These are phyloP conservation scores for Drosophila triauraria DNA, from an alignment of 1,140 invertebrate genomes.

Conservation along the genomic window DNA sequence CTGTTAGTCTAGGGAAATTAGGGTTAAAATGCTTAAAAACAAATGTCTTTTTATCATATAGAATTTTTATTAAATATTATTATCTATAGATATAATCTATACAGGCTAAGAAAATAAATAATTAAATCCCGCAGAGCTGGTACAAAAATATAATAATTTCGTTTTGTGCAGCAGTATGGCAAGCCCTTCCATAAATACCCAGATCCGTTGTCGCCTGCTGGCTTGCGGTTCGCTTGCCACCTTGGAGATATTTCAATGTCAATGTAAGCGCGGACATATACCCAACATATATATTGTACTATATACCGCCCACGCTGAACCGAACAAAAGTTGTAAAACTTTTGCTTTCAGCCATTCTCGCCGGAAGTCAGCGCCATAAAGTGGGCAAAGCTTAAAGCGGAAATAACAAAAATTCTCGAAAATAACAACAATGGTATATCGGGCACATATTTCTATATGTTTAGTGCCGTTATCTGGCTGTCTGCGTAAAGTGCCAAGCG, in stretches of 20 bases:
- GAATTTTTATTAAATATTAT: no score
- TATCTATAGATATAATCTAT: no score
- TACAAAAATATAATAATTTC: not conserved
- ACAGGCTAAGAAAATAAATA: not conserved
- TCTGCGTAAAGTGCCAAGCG: slow-evolving; percentile 45
- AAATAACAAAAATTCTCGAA: slow-evolving; percentile 71
- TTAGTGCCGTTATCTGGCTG: slow-evolving; percentile 41
- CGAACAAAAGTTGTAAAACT: slow-evolving; percentile 51
- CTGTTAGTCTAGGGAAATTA: not conserved
- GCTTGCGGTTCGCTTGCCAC: slow-evolving; percentile 31
- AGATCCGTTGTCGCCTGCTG: slow-evolving; percentile 32
- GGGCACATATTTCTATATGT: slow-evolving; percentile 42
- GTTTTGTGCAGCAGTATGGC: not conserved
- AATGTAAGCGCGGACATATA: slow-evolving; percentile 41
- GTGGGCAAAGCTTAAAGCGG: slow-evolving; percentile 62
- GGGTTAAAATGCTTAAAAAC: no score
- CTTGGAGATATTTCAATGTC: slow-evolving; percentile 71
- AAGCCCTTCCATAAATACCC: not conserved
- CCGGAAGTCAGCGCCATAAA: slow-evolving; percentile 70
- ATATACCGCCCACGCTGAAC: slow-evolving; percentile 10
- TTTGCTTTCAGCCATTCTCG: slow-evolving; percentile 50
- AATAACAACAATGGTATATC: slow-evolving; percentile 59
- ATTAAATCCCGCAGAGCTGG: not conserved
- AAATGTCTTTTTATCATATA: no score
- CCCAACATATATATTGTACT: not conserved